A percentile compares a stretch with the other conserved stretches of the same genome.
These are phyloP conservation scores for Bombus vancouverensis DNA, from an alignment of 1,140 invertebrate species.

Conservation along the genomic window DNA sequence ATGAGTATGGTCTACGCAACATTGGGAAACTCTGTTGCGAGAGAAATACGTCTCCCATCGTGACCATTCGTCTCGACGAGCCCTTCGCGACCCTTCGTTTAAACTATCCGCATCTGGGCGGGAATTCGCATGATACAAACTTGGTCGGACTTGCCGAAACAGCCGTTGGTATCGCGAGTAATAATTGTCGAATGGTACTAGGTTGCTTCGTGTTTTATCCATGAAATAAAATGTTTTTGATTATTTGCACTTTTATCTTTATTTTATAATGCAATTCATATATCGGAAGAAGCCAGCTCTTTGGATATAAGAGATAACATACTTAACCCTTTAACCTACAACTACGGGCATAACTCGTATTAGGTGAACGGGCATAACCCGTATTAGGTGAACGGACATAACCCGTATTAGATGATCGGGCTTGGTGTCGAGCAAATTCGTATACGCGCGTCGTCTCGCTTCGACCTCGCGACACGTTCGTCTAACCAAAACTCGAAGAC, in stretches of 20 bases:
- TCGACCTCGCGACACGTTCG: not conserved
- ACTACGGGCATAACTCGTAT: no score
- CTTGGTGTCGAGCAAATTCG: constrained; percentile 1
- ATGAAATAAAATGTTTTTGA: no score
- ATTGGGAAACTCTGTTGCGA: constrained; percentile 16
- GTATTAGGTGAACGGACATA: no score
- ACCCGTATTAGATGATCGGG: no score
- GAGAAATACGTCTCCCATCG: constrained; percentile 25
- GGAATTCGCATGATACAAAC: constrained; percentile 45
- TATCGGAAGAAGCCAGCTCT: no score
- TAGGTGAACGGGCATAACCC: no score
- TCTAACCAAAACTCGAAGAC: not conserved
- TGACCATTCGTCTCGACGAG: constrained; percentile 35
- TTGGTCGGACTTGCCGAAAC: constrained; percentile 52
- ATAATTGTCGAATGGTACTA: constrained; percentile 45
- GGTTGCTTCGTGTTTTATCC: no score
- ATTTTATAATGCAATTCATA: no score
- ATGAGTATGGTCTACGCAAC: constrained; percentile 6
- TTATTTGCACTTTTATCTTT: no score
- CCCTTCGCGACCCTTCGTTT: constrained; percentile 36
- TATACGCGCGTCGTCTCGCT: constrained; percentile 6
- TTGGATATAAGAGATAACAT: no score
- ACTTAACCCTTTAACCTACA: no score
- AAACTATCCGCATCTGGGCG: not conserved
- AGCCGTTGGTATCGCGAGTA: constrained; percentile 22